Conservation (phyloP, 2,888 invertebrate species). For the Rotaria magnacalcarata region DNA sequence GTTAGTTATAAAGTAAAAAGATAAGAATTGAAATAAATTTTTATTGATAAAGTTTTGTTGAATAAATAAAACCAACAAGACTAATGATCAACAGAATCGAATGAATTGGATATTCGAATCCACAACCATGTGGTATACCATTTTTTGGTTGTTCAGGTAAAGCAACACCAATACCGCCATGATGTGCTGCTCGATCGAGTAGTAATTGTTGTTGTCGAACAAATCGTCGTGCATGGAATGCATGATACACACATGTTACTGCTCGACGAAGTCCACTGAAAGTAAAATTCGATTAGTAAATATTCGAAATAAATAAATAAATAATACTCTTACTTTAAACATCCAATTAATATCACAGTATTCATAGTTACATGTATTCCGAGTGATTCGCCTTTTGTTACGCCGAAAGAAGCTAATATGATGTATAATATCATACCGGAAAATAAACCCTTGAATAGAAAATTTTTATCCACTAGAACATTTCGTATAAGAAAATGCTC, state of each 20-base stretch:
- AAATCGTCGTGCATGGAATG: neutral
- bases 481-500: neutral
- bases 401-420: neutral
- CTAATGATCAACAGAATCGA: neutral
- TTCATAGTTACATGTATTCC: neutral
- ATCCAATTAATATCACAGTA: neutral
- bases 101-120: neutral
- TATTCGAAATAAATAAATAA: neutral
- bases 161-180: conserved; percentile 1
- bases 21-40: neutral
- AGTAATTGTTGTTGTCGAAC: neutral
- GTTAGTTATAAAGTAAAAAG: neutral
- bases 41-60: neutral
- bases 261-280: neutral
- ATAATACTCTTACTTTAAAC: neutral
- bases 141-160: neutral
- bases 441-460: neutral
- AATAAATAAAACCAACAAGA: neutral
- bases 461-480: too few species aligned
- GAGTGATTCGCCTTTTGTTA: neutral
- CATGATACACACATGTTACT: neutral
- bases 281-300: neutral
- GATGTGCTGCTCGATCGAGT: neutral
- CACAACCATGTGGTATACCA: conserved; percentile 6
- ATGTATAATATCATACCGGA: neutral